Conservation (phyloP, 2,797 vertebrate species). For the Crenichthys baileyi region DNA sequence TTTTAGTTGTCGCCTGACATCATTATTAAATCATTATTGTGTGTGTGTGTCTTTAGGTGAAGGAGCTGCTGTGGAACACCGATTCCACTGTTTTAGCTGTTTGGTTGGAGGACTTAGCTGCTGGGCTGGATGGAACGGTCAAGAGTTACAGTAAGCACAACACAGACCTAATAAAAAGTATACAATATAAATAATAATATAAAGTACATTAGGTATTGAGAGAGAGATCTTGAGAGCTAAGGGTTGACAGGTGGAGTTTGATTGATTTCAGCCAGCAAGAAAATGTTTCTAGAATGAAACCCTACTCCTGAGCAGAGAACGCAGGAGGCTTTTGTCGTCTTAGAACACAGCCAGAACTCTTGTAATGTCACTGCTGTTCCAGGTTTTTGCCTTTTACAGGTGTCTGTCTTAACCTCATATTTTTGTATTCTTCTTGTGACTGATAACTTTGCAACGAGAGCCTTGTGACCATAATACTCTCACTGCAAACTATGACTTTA, state of each 20-base stretch:
- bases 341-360: not conserved
- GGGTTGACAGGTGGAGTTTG: not conserved
- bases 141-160: constrained; percentile 82
- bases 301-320: not conserved
- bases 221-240: not conserved
- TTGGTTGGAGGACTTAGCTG: constrained; percentile 89
- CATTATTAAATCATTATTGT: not conserved
- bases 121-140: constrained; percentile 61
- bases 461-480: not conserved
- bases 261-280: not conserved
- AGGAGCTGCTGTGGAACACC: constrained; percentile 92
- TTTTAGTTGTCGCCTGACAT: not conserved
- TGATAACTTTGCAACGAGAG: not conserved
- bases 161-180: not conserved
- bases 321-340: not conserved
- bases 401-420: not conserved
- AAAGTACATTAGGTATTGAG: not conserved
- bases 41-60: constrained; percentile 81
- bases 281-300: not conserved
- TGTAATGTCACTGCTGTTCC: not conserved
- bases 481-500: not conserved
- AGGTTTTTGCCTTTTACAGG: not conserved
- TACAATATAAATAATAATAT: fast-evolving
- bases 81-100: constrained; percentile 90
- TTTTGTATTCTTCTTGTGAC: not conserved